phyloP scores from a whole-genome alignment of 1,140 invertebrate genomes.

The Sitodiplosis mosellana region DNA sequence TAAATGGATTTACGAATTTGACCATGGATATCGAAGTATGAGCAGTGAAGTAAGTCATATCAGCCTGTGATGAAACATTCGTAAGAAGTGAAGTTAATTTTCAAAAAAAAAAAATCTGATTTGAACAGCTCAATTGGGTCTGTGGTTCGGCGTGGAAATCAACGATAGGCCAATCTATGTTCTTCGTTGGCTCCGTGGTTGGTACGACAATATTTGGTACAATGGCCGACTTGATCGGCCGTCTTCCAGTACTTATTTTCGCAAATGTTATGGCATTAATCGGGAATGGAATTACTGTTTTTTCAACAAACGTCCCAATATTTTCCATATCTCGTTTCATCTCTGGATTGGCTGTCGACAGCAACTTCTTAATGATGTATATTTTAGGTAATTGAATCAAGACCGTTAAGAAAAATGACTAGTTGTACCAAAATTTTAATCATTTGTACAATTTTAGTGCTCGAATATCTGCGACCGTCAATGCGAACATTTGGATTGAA shows the following conservation, averaged over 20 bases:
- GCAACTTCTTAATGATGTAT: conserved; percentile 42
- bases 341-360: conserved; percentile 38
- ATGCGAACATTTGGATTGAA: conserved; percentile 38
- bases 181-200: conserved; percentile 38
- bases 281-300: conserved; percentile 34
- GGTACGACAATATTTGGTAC: conserved; percentile 36
- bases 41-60: conserved; percentile 31
- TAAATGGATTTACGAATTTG: conserved; percentile 30
- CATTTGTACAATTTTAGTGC: conserved; percentile 22
- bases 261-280: conserved; percentile 33
- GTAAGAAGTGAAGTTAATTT: neutral
- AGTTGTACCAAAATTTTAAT: no score
- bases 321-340: conserved; percentile 34
- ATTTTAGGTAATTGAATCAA: conserved; percentile 35
- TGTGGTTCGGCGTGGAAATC: conserved; percentile 37
- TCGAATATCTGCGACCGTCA: conserved; percentile 37
- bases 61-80: neutral
- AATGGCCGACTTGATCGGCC: conserved; percentile 35
- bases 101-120: neutral
- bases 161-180: conserved; percentile 36
- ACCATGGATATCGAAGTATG: conserved; percentile 32
- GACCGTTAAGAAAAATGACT: neutral
- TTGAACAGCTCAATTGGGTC: conserved; percentile 35
- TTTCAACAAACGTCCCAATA: conserved; percentile 26
- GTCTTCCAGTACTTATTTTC: conserved; percentile 33